These are phyloP conservation scores for Mustelus asterias DNA, from an alignment of 2,113 vertebrate genomes.

Conservation along the genomic window DNA sequence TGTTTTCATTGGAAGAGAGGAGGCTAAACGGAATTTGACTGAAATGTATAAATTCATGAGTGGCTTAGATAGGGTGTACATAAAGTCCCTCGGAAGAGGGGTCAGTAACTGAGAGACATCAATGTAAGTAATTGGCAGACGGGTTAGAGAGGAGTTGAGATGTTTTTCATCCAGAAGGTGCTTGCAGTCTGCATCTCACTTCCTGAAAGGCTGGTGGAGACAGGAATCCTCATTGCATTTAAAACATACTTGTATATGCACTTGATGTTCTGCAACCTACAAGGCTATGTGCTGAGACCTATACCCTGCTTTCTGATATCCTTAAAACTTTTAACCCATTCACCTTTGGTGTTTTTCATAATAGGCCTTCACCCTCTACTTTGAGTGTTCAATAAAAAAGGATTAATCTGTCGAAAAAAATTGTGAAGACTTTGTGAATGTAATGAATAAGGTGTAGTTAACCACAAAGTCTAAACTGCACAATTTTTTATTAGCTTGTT, in stretches of 20 bases:
- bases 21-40: neutral
- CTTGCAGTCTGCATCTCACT: neutral
- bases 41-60: neutral
- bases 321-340: neutral
- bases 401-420: neutral
- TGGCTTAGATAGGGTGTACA: neutral
- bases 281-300: neutral
- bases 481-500: conserved; percentile 26
- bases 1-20: neutral
- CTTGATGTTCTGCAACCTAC: neutral
- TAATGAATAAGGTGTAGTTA: conserved; percentile 25
- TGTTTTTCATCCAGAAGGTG: neutral
- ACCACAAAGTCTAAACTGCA: neutral
- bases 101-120: neutral
- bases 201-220: neutral
- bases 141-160: neutral
- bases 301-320: neutral
- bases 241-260: neutral
- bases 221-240: neutral
- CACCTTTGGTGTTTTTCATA: neutral
- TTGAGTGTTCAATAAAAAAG: neutral
- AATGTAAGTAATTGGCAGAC: neutral
- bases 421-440: neutral
- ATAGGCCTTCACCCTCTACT: neutral
- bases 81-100: neutral